Evolutionary conservation across 2,113 vertebrate species (phyloP).

Genomic region (Telmatochromis sp.): DNA sequence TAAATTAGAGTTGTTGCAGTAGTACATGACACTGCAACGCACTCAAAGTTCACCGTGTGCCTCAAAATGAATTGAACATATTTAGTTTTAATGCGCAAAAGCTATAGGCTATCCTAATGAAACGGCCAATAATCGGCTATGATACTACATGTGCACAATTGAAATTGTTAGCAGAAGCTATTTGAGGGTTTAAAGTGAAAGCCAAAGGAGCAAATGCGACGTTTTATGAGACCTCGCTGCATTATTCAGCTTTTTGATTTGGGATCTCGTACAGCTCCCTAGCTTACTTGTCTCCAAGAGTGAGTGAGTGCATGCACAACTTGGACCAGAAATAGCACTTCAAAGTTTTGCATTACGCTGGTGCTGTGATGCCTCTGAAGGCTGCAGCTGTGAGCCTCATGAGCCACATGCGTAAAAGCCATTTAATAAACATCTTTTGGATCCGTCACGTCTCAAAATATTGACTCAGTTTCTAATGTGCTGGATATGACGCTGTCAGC

Average conservation of each 20-base stretch:
- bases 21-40: background rate
- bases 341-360: slow-evolving; percentile 45
- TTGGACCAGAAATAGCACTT: slow-evolving; percentile 54
- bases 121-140: background rate
- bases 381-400: slow-evolving; percentile 47
- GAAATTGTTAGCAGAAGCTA: slow-evolving; percentile 10
- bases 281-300: slow-evolving; percentile 16
- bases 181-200: slow-evolving; percentile 7
- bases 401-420: slow-evolving; percentile 35
- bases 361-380: slow-evolving; percentile 36
- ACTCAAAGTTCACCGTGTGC: background rate
- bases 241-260: slow-evolving; percentile 3
- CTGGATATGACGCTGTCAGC: slow-evolving; percentile 57
- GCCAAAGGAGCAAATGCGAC: background rate
- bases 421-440: slow-evolving; percentile 57
- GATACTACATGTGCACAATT: background rate
- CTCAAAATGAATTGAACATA: background rate
- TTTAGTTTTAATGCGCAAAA: background rate
- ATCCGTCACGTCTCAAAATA: slow-evolving; percentile 58
- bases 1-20: background rate
- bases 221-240: slow-evolving; percentile 19
- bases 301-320: slow-evolving; percentile 11
- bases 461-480: slow-evolving; percentile 59
- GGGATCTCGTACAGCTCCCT: background rate
- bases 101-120: background rate